Evolutionary conservation across 1,140 invertebrate species (phyloP), one percentile per base, ranked within the genome.

Genomic region (Onthophagus taurus): DNA sequence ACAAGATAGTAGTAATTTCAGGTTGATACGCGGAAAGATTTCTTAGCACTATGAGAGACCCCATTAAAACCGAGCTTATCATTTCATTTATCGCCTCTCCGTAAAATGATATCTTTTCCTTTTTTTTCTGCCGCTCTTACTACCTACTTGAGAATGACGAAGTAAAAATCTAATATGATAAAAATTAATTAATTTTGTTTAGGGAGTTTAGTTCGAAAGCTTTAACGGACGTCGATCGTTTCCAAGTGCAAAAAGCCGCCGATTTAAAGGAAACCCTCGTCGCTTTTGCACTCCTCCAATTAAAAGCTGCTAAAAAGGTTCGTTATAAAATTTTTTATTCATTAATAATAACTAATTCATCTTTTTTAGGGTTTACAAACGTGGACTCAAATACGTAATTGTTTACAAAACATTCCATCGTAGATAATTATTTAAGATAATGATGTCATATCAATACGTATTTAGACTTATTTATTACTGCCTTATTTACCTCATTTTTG

Each of bases 241-340:
- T 88, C 65, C 78, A 87, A 61, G 72, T 74, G 37, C 84, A 87
- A 60, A 88, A 87, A 68, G 75, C 78, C 14, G 70, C 75, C 35
- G 84, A 88, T 64, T 61, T 89, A 5, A 78, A 78, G 57, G 84
- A 89, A 62, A 83, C 83, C 9, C 72, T 88, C 37, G 76, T 78
- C 24, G 75, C 72, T 49, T 87, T 84, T 64, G 81, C 84, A 41
- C 72, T 81, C 38, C 65, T 87, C 51, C 84, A 88, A 67, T 79
- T 85, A 41, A 86, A 87, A 68, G 74, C 82, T 53, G 78, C 83
- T 39, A 81, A 80, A 72, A 87, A 86, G 78, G 84, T 87, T 67
- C 23, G 7, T 14, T 5, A 43, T 34, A 9, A 6, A n/a, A 6
- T 23, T 43, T 43, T 43, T 8, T 6, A 31, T 20, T n/a, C 9